Evolutionary conservation across 1,140 invertebrate species (phyloP).

Genomic region (Eriocheir sinensis): DNA sequence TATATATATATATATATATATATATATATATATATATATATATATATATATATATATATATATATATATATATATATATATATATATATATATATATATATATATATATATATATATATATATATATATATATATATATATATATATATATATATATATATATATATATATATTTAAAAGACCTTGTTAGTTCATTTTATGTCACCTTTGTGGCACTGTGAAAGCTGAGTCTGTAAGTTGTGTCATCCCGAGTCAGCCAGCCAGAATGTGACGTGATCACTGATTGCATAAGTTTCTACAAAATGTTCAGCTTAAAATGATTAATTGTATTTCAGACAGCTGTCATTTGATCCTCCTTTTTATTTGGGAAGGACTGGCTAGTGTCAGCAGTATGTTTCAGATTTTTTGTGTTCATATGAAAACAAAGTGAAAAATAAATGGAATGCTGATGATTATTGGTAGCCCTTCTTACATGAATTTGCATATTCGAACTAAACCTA

Average conservation of each 20-base stretch:
- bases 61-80: too few relatives aligned
- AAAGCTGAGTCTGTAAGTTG: neutral
- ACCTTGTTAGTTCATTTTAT: neutral
- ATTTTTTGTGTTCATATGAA: neutral
- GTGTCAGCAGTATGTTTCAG: neutral
- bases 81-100: too few relatives aligned
- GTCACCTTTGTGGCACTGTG: neutral
- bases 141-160: too few relatives aligned
- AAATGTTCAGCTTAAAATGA: neutral
- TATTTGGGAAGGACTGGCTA: neutral
- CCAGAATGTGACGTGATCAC: neutral
- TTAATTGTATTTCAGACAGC: neutral
- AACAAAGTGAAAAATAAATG: too few relatives aligned
- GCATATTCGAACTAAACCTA: neutral
- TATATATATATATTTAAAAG: neutral
- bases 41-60: too few relatives aligned
- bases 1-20: too few relatives aligned
- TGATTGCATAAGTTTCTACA: too few relatives aligned
- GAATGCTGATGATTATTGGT: neutral
- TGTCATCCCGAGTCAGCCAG: neutral
- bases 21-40: too few relatives aligned
- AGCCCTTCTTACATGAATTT: neutral
- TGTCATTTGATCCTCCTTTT: neutral
- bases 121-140: too few relatives aligned
- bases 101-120: too few relatives aligned